Percentiles rank a stretch among this genome's conserved stretches.
Conservation (phyloP, 2,888 invertebrate genomes). For the Erannis defoliaria region DNA sequence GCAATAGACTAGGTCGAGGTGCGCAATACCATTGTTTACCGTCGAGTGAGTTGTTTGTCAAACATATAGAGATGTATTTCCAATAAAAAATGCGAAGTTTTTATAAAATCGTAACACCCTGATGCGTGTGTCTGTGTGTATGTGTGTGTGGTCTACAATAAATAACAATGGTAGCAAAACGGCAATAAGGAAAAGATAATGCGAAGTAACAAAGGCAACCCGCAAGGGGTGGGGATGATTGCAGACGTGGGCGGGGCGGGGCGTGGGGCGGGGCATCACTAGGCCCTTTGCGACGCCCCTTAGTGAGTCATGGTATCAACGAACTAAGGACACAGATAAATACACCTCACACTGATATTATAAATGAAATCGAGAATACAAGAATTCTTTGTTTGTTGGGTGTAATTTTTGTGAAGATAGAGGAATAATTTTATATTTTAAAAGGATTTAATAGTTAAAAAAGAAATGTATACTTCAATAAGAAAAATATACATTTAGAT, state of each 20-base stretch:
- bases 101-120: not conserved
- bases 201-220: constrained; percentile 21
- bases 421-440: too few species aligned
- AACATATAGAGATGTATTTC: too few species aligned
- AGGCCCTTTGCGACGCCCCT: constrained; percentile 45
- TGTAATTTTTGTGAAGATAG: not conserved
- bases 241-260: constrained; percentile 46
- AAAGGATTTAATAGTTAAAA: too few species aligned
- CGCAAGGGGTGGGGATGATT: constrained; percentile 38
- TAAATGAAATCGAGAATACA: not conserved
- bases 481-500: too few species aligned
- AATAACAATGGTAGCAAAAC: not conserved
- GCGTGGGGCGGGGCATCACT: constrained; percentile 42
- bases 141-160: not conserved
- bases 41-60: not conserved
- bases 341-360: not conserved
- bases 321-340: constrained; percentile 26
- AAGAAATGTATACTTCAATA: too few species aligned
- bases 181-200: constrained; percentile 34
- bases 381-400: not conserved
- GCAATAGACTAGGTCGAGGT: too few species aligned
- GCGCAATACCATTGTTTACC: not conserved
- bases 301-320: constrained; percentile 51
- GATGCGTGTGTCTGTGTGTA: not conserved
- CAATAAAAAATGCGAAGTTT: not conserved